phyloP scores from a whole-genome alignment of 2,113 vertebrate species.

The Lethenteron reissneri region DNA sequence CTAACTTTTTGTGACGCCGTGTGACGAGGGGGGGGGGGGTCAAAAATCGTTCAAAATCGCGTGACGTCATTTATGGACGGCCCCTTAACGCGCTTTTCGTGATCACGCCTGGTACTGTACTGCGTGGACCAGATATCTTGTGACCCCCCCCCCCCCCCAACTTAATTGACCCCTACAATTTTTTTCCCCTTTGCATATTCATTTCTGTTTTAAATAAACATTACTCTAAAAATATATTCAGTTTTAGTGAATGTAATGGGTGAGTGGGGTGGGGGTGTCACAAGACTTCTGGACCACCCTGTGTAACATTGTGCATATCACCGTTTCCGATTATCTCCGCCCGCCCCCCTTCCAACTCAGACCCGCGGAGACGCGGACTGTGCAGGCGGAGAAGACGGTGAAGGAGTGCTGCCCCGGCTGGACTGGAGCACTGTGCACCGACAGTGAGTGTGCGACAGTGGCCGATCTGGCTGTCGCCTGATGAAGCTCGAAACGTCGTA shows the following conservation, averaged over 20 bases:
- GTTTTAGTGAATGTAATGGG: background rate
- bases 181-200: background rate
- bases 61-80: no score
- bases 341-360: conserved; percentile 15
- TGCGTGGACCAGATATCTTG: no score
- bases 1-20: no score
- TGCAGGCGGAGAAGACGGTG: conserved; percentile 28
- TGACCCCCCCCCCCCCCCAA: no score
- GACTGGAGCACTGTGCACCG: conserved; percentile 33
- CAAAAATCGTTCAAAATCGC: no score
- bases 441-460: conserved; percentile 24
- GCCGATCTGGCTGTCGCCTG: no score
- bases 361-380: conserved; percentile 24
- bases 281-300: background rate
- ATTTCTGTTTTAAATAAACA: background rate
- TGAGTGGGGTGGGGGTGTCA: background rate
- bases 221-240: conserved; percentile 7
- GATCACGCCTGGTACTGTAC: no score
- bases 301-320: background rate
- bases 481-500: background rate
- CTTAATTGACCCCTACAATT: no score
- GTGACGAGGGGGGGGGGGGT: no score
- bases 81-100: no score
- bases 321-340: background rate
- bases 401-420: conserved; percentile 49